These are phyloP conservation scores for Plectropomus leopardus DNA, from an alignment of 2,113 vertebrate species.

Conservation along the genomic window DNA sequence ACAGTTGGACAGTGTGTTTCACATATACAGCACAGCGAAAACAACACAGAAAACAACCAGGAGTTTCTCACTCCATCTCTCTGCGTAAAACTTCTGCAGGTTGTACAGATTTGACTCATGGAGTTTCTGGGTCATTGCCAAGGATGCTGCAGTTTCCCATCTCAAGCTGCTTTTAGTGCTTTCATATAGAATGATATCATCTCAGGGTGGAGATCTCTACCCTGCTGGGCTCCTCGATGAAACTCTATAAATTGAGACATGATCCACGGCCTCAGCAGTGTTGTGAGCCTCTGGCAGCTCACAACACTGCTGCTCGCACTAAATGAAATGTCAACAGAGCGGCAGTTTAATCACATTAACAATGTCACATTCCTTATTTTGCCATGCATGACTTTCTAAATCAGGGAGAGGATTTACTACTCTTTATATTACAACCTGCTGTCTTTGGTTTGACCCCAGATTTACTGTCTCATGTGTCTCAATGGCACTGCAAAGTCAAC, in stretches of 20 bases:
- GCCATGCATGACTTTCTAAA: constrained; percentile 40
- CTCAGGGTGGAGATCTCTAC: constrained; percentile 43
- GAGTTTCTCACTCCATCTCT: neutral
- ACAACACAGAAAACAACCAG: neutral
- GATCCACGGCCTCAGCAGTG: constrained; percentile 27
- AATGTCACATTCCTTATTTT: constrained; percentile 53
- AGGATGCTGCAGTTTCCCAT: constrained; percentile 29
- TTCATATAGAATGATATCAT: constrained; percentile 39
- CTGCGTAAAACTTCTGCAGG: neutral
- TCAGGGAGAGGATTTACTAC: constrained; percentile 35
- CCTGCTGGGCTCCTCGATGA: constrained; percentile 31
- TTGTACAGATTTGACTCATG: neutral
- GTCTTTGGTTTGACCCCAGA: constrained; percentile 48
- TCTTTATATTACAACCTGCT: constrained; percentile 31
- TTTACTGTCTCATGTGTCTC: constrained; percentile 56
- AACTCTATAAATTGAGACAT: constrained; percentile 42
- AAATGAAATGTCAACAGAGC: constrained; percentile 59
- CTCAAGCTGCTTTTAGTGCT: constrained; percentile 23
- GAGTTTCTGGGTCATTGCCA: neutral
- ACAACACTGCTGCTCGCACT: constrained; percentile 32
- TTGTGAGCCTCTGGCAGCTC: constrained; percentile 12
- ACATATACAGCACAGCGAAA: neutral
- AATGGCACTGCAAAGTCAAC: constrained; percentile 60
- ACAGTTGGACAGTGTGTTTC: neutral
- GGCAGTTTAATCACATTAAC: constrained; percentile 53